Percentiles rank a stretch among this genome's conserved stretches.
phyloP scores from a whole-genome alignment of 2,113 vertebrate species.

The Ciconia stormi region DNA sequence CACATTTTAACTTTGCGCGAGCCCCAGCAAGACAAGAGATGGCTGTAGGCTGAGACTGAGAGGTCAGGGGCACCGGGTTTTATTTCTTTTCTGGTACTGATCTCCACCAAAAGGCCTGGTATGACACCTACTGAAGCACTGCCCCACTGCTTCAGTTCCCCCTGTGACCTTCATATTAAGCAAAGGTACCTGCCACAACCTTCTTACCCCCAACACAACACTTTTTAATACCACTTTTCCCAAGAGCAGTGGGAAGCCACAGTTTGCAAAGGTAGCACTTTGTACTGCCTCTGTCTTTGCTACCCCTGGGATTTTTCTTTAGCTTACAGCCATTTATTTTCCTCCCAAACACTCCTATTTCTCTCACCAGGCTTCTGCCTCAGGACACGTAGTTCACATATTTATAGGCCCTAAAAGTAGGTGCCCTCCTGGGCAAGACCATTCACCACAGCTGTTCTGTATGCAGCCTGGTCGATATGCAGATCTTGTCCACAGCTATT shows the following conservation, averaged over 20 bases:
- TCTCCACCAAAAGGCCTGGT: not conserved
- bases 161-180: fast-evolving
- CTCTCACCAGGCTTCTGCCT: not conserved
- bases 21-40: not conserved
- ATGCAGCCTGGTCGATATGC: not conserved
- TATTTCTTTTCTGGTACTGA: not conserved
- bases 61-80: fast-evolving
- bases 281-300: not conserved
- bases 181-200: not conserved
- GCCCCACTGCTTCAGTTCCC: not conserved
- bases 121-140: not conserved
- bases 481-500: not conserved
- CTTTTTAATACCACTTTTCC: not conserved
- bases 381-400: not conserved
- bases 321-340: not conserved
- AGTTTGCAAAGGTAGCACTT: not conserved
- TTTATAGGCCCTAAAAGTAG: not conserved
- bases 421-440: not conserved
- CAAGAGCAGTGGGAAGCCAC: not conserved
- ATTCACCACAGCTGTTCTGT: not conserved
- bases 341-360: not conserved
- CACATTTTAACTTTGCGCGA: not conserved
- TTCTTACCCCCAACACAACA: not conserved
- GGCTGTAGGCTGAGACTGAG: not conserved
- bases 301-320: not conserved